These are phyloP conservation scores for Odontocerum albicorne DNA, from an alignment of 2,888 invertebrate species.

Conservation along the genomic window DNA sequence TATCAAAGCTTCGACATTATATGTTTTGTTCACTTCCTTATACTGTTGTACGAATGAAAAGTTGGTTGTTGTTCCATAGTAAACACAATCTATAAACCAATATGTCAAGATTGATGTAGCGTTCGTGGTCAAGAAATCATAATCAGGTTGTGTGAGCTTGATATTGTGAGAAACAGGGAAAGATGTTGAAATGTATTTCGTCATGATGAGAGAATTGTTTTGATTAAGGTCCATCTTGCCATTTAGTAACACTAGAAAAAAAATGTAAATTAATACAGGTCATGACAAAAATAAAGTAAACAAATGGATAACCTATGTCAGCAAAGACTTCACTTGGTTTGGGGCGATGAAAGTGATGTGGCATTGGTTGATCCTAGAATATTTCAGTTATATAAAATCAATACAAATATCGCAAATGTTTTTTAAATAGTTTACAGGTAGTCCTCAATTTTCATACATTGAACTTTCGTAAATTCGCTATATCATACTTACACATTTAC, in stretches of 20 bases:
- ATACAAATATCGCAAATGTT: no score
- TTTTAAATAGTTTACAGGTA: no score
- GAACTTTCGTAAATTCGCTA: no score
- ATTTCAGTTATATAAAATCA: no score
- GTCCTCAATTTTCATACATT: no score
- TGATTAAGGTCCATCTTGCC: conserved; percentile 69
- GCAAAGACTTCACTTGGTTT: no score
- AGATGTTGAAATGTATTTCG: conserved; percentile 65
- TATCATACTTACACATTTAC: no score
- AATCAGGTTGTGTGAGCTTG: conserved; percentile 61
- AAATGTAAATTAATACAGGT: no score
- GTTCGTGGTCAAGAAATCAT: conserved; percentile 56
- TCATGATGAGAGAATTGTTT: conserved; percentile 52
- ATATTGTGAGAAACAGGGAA: conserved; percentile 61
- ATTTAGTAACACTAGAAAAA: conserved; percentile 68
- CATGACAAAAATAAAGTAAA: no score
- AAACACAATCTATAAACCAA: conserved; percentile 80
- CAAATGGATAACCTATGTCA: no score
- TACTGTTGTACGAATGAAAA: conserved; percentile 66
- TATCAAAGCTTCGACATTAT: conserved; percentile 70
- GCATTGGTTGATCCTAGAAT: no score
- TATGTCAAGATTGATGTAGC: conserved; percentile 61
- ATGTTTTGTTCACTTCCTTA: conserved; percentile 58
- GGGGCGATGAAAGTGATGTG: no score
- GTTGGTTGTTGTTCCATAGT: conserved; percentile 65